Conservation (phyloP, 2,113 vertebrate species). For the Chrysochloris asiatica region DNA sequence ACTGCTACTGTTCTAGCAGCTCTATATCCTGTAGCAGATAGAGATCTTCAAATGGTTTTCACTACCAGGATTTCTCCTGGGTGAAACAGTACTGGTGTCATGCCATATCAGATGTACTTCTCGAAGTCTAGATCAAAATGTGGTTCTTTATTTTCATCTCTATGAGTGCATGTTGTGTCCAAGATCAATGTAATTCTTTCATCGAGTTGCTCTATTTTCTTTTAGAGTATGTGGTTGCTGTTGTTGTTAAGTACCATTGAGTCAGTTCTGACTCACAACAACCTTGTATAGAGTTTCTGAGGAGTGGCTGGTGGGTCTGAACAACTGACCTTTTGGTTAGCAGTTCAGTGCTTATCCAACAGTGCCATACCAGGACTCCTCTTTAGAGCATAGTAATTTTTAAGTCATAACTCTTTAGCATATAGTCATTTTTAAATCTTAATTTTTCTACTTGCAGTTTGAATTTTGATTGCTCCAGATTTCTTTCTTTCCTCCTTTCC, state of each 20-base stretch:
- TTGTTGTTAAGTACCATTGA: too few species aligned
- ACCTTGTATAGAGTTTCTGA: too few species aligned
- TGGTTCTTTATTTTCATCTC: neutral
- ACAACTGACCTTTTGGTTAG: too few species aligned
- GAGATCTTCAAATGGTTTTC: neutral
- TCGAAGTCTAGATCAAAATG: neutral
- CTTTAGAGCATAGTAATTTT: neutral
- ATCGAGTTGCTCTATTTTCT: neutral
- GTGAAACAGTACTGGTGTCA: neutral
- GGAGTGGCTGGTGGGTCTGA: too few species aligned
- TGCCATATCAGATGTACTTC: neutral
- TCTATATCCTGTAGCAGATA: neutral
- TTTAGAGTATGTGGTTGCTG: too few species aligned
- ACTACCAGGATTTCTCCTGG: neutral
- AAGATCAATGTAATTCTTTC: neutral
- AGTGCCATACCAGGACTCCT: too few species aligned
- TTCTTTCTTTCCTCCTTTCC: neutral
- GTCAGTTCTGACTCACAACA: too few species aligned
- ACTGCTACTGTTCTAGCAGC: neutral
- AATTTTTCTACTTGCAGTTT: constrained; percentile 11
- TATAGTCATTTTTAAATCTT: too few species aligned
- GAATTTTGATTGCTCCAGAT: neutral
- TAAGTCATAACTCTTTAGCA: too few species aligned
- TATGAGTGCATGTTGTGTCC: neutral
- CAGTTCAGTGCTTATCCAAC: too few species aligned